These are phyloP conservation scores for Cheumatopsyche charites DNA, from an alignment of 1,140 invertebrate genomes.

Conservation along the genomic window DNA sequence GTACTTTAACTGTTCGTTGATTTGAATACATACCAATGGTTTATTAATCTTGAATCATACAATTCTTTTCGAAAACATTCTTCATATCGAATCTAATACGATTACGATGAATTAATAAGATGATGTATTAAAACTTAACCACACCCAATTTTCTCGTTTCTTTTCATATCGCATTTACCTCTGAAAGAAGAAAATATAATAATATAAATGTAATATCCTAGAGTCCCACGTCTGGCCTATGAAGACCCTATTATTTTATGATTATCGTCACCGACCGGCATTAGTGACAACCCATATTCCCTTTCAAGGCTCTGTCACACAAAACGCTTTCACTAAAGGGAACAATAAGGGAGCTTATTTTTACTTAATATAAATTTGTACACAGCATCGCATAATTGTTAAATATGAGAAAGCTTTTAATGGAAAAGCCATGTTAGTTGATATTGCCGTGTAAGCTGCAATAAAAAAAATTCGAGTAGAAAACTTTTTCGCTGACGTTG, in stretches of 20 bases:
- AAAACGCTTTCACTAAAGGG: slow-evolving; percentile 12
- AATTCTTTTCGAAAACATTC: no score
- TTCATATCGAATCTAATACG: no score
- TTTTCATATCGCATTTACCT: slow-evolving; percentile 2
- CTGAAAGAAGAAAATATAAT: slow-evolving; percentile 14
- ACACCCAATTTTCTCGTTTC: slow-evolving; percentile 5
- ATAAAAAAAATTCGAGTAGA: neutral
- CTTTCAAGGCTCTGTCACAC: slow-evolving; percentile 5
- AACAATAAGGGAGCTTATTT: neutral
- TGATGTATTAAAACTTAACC: no score
- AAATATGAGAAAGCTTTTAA: slow-evolving; percentile 18
- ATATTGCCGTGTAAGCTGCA: slow-evolving; percentile 6
- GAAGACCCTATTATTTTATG: slow-evolving; percentile 38
- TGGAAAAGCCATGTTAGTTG: slow-evolving; percentile 12
- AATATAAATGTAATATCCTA: slow-evolving; percentile 21
- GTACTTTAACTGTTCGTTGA: no score
- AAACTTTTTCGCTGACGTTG: neutral
- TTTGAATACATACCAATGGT: no score
- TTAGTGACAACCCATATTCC: slow-evolving; percentile 26
- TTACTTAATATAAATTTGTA: neutral
- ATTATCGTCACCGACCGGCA: slow-evolving; percentile 26
- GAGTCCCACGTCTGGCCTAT: slow-evolving; percentile 12
- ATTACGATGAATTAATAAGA: no score
- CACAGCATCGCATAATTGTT: slow-evolving; percentile 1
- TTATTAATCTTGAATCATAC: no score